Base-by-base conservation (phyloP, 64 coral and sea anemone species). In the Cladopsammia gracilis region DNA sequence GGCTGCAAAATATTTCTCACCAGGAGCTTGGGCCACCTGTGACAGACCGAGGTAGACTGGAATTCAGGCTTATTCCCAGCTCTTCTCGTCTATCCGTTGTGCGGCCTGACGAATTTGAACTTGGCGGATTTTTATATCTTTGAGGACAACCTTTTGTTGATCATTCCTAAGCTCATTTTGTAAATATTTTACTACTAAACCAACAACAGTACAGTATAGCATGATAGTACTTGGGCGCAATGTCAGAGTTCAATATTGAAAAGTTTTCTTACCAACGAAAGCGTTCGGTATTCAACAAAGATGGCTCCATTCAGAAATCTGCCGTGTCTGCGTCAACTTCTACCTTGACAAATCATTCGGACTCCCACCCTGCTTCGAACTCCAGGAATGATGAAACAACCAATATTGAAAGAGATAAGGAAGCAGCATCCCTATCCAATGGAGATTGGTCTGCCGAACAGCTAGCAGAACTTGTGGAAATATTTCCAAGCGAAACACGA, bases 261-360 rank as follows among this genome's bases (percentile, higher is more conserved):
- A 48, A 66, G 43, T 84, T 84, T 67, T 22, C 44, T 7, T 84
- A 84, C 22, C 62, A 84, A n/a, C 80, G 80, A 84, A 84, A 84
- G 42, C 19, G 10, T 4, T 84, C 61, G 44, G 60, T 64, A 67
- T 50, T 50, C 51, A 9, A 47, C 8, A 7, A 20, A 0, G 46
- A 12, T 68, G 62, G 4, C 34, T 15, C 10, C 2, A 23, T 4
- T 50, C 46, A 62, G 5, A 20, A 49, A 77, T 62, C 8, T 23
- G 20, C 61, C 20, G 3, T 4, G 13, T 62, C 50, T 42, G 78
- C 58, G 15, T 4, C 60, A 23, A 68, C 45, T 24, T 23, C 59
- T 0, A 43, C 14, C 7, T 82, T 34, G 7, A 60, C 45, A 48
- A 50, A 24, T 48, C 18, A 50, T n/a, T 50, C 10, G 11, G 53